Conservation (phyloP, 2,888 invertebrate genomes). For the Thecophora atra region DNA sequence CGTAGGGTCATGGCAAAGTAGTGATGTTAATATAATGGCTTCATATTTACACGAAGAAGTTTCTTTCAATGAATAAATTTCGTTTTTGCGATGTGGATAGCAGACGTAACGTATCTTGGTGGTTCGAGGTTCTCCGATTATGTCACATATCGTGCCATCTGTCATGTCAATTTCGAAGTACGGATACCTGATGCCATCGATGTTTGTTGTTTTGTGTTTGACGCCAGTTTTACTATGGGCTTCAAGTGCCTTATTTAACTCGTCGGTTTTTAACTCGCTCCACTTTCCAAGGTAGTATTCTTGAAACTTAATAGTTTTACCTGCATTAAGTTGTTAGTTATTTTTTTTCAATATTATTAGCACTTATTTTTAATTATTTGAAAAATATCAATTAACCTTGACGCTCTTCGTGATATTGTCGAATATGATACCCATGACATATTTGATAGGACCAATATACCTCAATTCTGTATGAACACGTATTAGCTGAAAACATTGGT, state of each 20-base stretch:
- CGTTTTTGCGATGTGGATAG: constrained; percentile 87
- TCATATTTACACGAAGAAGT: constrained; percentile 95
- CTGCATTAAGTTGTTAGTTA: too few species aligned
- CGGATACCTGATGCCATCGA: constrained; percentile 89
- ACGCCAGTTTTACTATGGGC: constrained; percentile 69
- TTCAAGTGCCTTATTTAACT: constrained; percentile 68
- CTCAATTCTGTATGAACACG: constrained; percentile 87
- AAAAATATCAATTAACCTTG: constrained; percentile 71
- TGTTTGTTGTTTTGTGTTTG: constrained; percentile 74
- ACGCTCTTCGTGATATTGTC: constrained; percentile 95
- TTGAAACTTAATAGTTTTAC: constrained; percentile 81
- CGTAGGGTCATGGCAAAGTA: constrained; percentile 88
- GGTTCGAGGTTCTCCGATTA: constrained; percentile 84
- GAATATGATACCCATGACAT: constrained; percentile 89
- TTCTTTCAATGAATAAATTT: constrained; percentile 92
- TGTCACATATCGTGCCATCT: constrained; percentile 91
- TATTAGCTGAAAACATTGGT: constrained; percentile 79
- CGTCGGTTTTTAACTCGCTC: constrained; percentile 73
- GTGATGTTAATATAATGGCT: constrained; percentile 84
- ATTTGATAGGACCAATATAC: constrained; percentile 97
- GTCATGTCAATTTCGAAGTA: constrained; percentile 87
- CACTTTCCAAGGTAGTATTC: constrained; percentile 87
- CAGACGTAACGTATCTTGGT: constrained; percentile 90
- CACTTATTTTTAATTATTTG: not conserved
- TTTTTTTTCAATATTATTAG: too few species aligned